Conservation (phyloP, 2,113 vertebrate genomes). For the Ifrita kowaldi region DNA sequence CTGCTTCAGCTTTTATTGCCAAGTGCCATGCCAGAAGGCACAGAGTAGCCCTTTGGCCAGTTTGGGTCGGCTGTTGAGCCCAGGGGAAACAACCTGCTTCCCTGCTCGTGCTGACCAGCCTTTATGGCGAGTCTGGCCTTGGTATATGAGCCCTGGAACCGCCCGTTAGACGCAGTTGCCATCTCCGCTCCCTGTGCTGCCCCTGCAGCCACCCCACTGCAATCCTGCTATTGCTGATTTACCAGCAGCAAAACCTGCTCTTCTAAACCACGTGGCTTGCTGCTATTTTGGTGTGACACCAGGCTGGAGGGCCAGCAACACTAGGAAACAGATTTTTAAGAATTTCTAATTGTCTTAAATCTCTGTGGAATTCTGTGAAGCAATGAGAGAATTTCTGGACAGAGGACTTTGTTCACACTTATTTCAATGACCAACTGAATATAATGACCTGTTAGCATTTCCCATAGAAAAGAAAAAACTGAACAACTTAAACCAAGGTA, state of each 20-base stretch:
- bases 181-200: background rate
- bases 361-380: background rate
- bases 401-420: background rate
- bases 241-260: background rate
- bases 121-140: rapidly evolving
- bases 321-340: background rate
- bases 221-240: rapidly evolving
- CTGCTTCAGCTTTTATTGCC: rapidly evolving
- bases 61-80: rapidly evolving
- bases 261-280: background rate
- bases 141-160: rapidly evolving
- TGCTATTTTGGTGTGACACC: rapidly evolving
- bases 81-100: background rate
- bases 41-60: background rate
- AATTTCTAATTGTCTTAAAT: background rate
- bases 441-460: background rate
- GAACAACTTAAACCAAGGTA: background rate
- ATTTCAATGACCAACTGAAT: background rate
- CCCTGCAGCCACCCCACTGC: background rate
- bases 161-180: rapidly evolving
- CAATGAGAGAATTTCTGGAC: background rate
- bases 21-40: rapidly evolving
- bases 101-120: background rate
- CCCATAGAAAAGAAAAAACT: background rate
- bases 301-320: background rate